Percentiles rank a stretch among this genome's conserved stretches.
Evolutionary conservation across 1,140 invertebrate genomes (phyloP).

Genomic region (Eriocheir sinensis): DNA sequence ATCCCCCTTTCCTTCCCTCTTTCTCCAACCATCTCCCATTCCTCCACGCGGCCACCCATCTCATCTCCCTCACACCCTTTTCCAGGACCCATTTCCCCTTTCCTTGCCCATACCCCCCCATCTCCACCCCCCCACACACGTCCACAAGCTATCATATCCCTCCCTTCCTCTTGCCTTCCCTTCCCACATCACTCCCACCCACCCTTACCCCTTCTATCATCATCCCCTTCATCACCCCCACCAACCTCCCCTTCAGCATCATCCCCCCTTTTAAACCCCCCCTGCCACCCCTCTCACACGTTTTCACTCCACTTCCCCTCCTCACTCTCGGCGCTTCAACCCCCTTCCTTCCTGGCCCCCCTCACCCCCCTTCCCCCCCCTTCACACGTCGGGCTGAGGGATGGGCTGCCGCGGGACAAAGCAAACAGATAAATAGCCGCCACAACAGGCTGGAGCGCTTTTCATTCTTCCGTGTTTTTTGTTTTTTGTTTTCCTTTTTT

Average conservation of each 20-base stretch:
- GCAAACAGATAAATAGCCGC: neutral
- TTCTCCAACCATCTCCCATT: neutral
- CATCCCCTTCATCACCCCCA: too few relatives aligned
- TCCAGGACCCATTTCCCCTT: neutral
- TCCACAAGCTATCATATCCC: too few relatives aligned
- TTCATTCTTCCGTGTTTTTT: neutral
- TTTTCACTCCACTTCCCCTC: neutral
- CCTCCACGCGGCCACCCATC: too few relatives aligned
- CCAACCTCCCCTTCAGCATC: too few relatives aligned
- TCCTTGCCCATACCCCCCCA: neutral
- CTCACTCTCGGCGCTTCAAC: neutral
- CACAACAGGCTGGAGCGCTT: neutral
- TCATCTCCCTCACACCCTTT: neutral
- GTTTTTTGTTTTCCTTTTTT: neutral
- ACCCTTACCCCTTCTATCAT: too few relatives aligned
- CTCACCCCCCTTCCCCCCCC: too few relatives aligned
- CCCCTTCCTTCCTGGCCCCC: too few relatives aligned
- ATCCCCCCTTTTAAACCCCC: neutral
- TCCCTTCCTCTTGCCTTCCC: too few relatives aligned
- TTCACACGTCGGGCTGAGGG: neutral
- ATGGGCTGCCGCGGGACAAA: neutral
- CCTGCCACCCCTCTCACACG: neutral
- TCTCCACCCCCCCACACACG: too few relatives aligned
- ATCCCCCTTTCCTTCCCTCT: neutral
- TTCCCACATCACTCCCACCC: too few relatives aligned